These are phyloP conservation scores for Pterois miles DNA, from an alignment of 2,797 vertebrate species.

Conservation along the genomic window DNA sequence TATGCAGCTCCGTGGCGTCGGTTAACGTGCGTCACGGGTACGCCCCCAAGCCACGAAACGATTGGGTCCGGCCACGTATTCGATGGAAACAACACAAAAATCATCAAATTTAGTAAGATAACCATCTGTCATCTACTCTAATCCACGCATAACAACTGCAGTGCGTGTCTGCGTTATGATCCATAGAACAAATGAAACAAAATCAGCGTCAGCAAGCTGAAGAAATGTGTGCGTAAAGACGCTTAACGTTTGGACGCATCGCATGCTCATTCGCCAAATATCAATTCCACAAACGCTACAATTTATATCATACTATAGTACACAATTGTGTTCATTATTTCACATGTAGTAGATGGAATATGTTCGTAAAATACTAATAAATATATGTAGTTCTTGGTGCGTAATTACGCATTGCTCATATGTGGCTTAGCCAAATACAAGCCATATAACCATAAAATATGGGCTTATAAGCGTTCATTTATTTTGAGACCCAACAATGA, in stretches of 20 bases:
- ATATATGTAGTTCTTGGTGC: not conserved
- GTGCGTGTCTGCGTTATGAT: constrained; percentile 67
- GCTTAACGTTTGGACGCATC: not conserved
- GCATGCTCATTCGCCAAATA: not conserved
- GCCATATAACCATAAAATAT: not conserved
- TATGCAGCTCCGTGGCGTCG: constrained; percentile 76
- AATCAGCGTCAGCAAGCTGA: constrained; percentile 37
- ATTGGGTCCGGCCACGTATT: constrained; percentile 51
- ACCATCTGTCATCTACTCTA: constrained; percentile 76
- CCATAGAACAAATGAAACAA: constrained; percentile 38
- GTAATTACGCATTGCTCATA: constrained; percentile 49
- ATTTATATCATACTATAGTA: not conserved
- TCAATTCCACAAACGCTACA: not conserved
- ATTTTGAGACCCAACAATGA: not conserved
- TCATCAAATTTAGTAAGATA: constrained; percentile 60
- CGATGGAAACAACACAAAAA: constrained; percentile 72
- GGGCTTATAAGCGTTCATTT: not conserved
- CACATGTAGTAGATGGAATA: not conserved
- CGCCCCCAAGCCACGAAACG: constrained; percentile 80
- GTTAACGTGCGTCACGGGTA: constrained; percentile 78
- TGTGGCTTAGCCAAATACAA: not conserved
- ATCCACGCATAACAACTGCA: constrained; percentile 64
- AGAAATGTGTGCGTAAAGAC: constrained; percentile 59
- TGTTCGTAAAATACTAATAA: not conserved
- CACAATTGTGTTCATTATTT: not conserved